These are phyloP conservation scores for Esox niger DNA, from an alignment of 2,113 vertebrate species.

Conservation along the genomic window DNA sequence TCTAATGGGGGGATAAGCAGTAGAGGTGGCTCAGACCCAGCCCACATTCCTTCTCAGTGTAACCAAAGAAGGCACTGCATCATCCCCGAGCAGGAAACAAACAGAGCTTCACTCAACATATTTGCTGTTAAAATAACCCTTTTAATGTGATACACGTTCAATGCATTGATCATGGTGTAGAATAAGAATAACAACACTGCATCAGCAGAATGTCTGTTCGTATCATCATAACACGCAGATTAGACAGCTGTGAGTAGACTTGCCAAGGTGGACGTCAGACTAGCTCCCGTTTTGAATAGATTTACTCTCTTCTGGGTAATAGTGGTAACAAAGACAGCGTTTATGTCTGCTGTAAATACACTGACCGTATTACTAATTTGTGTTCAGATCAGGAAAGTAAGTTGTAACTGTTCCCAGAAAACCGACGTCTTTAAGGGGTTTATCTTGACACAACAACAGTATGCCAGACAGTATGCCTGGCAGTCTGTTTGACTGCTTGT, in stretches of 20 bases:
- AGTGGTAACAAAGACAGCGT: too few species aligned
- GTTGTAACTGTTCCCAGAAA: neutral
- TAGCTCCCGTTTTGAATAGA: too few species aligned
- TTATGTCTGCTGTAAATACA: neutral
- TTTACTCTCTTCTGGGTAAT: too few species aligned
- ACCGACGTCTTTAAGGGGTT: neutral
- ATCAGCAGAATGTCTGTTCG: too few species aligned
- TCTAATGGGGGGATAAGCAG: constrained; percentile 23
- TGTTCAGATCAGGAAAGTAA: neutral
- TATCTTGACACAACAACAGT: neutral
- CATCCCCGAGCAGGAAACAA: constrained; percentile 10
- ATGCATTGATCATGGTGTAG: too few species aligned
- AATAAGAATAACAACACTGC: too few species aligned
- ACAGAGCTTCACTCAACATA: neutral
- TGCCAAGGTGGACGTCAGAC: too few species aligned
- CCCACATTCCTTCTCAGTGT: constrained; percentile 14
- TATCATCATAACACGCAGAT: too few species aligned
- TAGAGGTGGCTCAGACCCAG: constrained; percentile 16
- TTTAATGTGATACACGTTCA: neutral
- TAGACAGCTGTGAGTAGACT: too few species aligned
- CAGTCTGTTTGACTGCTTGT: neutral
- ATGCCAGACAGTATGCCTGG: too few species aligned
- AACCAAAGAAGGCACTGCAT: constrained; percentile 24
- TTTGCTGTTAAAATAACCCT: too few species aligned
- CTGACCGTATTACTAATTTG: neutral